Base-by-base conservation (phyloP, 2,797 vertebrate species). In the Phrynocephalus forsythii region DNA sequence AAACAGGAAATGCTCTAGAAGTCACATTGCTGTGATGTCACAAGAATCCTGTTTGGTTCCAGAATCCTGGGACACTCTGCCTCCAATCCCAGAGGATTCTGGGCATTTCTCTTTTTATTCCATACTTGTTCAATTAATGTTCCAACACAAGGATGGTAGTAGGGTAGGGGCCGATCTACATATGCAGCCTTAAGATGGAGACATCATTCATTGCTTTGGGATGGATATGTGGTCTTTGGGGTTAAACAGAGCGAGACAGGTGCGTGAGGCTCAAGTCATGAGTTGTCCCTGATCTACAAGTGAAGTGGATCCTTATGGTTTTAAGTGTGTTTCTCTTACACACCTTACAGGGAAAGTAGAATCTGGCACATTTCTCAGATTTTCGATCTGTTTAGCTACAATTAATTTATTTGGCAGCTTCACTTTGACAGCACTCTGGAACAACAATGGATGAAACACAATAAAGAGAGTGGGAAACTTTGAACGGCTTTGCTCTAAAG, bases 1-100 rank as follows among this genome's bases (percentile, higher is more conserved):
- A 44, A 71, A 52, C 50, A 77, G 66, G 26, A 72, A 77, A 69
- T n/a, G 38, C 84, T 88, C 82, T 86, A 86, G 85, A 88, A 84
- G 87, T 60, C 67, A 16, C 30, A 16, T 6, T 11, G 38, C 13
- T 63, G n/a, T 72, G 82, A 88, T 33, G 52, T 88, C 82, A 88
- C 52, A 88, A 67, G 68, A 79, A 79, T 28, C 44, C 22, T 3
- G 28, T 22, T 66, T 20, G 52, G 71, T 84, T 88, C 82, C 82
- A 79, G 82, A 88, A 79, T 75, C 52, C 33, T 72, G 38, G 76
- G 68, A 84, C 10, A 75, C 20, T 60, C 66, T n/a, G 7, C 52
- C 52, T 79, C 26, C 52, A 88, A 73, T 44, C 50, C 82, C 38
- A 50, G 82, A 71, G 52, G 76, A 67, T 79, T 79, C 50, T 2